Evolutionary conservation across 2,113 vertebrate species (phyloP), one percentile per base, ranked within the genome.

Genomic region (Clinocottus analis): DNA sequence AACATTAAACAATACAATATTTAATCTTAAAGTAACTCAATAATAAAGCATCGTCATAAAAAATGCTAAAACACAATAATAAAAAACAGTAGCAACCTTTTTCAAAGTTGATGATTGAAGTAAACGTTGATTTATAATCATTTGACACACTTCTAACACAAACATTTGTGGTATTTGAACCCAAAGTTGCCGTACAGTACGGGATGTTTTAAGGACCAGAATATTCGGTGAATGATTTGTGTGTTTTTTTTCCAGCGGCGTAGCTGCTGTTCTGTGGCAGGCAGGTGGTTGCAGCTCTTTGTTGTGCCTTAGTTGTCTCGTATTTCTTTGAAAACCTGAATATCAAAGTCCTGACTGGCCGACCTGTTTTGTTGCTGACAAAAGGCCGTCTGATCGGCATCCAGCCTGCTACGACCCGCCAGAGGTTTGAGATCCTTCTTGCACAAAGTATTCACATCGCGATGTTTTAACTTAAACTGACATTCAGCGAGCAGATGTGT

Each of bases 241-340:
- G 9, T 25, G n/a, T n/a, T n/a, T 14, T 9, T n/a, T 27, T 16
- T 33, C 0, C 19, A 19, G 23, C 58, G 1, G 9, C 16, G 68
- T 35, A 12, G 3, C 35, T 62, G 45, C 27, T 21, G 8, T 33
- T 31, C 5, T 12, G 10, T 16, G 13, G 1, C 49, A 49, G 61
- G 2, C 51, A 59, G 69, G 0, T 66, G 33, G 19, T 67, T 73
- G 7, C 2, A 41, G n/a, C 19, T 67, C 53, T 60, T 71, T 73
- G 77, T 17, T 56, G 35, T 25, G 35, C 55, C 55, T 45, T 7
- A 58, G 65, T 71, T n/a, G 0, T 3, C 35, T 29, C 2, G 5
- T 72, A 39, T 53, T 45, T 17, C 6, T 72, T 72, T 80, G 60
- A 66, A 72, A 76, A 45, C 9, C 11, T 55, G 53, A 29, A 61